Evolutionary conservation across 2,113 vertebrate genomes (phyloP), one percentile per base, ranked within the genome.

Genomic region (Helogale parvula): DNA sequence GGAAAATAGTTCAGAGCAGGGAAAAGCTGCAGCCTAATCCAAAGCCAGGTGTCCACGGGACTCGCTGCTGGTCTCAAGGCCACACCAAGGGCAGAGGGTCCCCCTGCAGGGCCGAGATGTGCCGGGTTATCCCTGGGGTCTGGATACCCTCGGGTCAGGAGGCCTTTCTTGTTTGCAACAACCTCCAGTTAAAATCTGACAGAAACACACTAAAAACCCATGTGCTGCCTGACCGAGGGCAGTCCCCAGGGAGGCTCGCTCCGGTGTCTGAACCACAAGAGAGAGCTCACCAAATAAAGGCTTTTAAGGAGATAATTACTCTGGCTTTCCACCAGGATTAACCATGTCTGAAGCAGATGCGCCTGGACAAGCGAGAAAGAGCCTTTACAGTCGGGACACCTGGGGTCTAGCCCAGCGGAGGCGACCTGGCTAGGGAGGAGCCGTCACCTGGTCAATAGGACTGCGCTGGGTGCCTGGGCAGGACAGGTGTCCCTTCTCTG

Each of bases 151-250:
- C 9, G 31, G 14, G 4, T 5, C 57, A 3, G n/a, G 15, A n/a
- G 45, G 33, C 31, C 27, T 52, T 52, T 71, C 31, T 27, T 25
- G 2, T n/a, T 83, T 29, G 66, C 14, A 25, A 0, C 16, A 27
- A 1, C 17, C 47, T 60, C 81, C 45, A 45, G 8, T 41, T 60
- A 27, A 25, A 14, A 19, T 38, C 83, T 45, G 68, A 31, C 29
- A 15, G 21, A 47, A 82, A n/a, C 27, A 41, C 50, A 2, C 9
- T 31, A 50, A 63, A 52, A 66, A 17, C 17, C 0, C 0, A n/a
- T n/a, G 3, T 2, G 2, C 50, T 38, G 29, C 5, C 3, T 0
- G 1, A 1, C 15, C 2, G 0, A 2, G 16, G 0, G 2, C 0
- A 0, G 2, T 54, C 38, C 0, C 2, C 27, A 19, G 47, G 47